Conservation (phyloP, 2,797 vertebrate species). For the Leuciscus waleckii region DNA sequence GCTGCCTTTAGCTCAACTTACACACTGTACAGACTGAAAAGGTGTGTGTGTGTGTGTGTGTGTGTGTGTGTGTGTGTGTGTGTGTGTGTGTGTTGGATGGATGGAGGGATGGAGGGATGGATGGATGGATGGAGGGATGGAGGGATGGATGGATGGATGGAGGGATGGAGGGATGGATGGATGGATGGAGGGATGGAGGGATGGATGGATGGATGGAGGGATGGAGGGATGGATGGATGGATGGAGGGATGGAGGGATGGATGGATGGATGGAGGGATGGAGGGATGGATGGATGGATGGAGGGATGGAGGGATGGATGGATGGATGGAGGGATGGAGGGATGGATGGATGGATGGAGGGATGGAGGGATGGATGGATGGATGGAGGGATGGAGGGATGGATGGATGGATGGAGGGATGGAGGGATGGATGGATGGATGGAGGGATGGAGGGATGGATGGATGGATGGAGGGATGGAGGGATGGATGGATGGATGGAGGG, state of each 20-base stretch:
- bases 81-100: constrained; percentile 47
- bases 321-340: not conserved
- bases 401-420: too few species aligned
- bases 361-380: too few species aligned
- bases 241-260: not conserved
- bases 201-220: too few species aligned
- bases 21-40: constrained; percentile 60
- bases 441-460: too few species aligned
- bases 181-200: too few species aligned
- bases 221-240: fast-evolving
- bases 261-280: too few species aligned
- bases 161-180: too few species aligned
- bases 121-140: not conserved
- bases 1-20: constrained; percentile 80
- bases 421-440: too few species aligned
- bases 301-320: not conserved
- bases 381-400: too few species aligned
- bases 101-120: fast-evolving
- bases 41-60: constrained; percentile 66
- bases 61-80: constrained; percentile 51
- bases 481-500: not conserved
- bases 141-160: not conserved
- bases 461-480: too few species aligned
- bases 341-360: too few species aligned
- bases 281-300: not conserved